Percentiles rank a stretch among this genome's conserved stretches.
Conservation (phyloP, 1,140 invertebrate genomes). For the Subanguina moxae region DNA sequence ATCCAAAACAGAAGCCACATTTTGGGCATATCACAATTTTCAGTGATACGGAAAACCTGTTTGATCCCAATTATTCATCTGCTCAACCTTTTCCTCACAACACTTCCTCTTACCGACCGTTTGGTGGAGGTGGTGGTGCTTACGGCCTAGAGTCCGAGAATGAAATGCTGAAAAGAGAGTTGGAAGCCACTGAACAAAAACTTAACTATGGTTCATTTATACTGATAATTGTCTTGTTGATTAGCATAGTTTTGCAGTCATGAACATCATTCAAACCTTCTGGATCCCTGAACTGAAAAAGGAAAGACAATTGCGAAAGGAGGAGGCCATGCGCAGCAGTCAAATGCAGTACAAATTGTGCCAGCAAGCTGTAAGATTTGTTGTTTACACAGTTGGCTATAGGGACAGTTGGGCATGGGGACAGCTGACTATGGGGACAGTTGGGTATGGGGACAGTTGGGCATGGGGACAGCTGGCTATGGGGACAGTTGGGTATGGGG, state of each 20-base stretch:
- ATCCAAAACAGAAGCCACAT: no score
- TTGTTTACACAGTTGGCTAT: no score
- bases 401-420: no score
- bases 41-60: no score
- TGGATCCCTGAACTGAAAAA: constrained; percentile 99
- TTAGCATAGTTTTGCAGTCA: constrained; percentile 62
- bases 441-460: no score
- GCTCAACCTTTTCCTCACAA: no score
- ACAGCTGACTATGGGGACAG: no score
- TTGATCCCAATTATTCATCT: no score
- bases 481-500: no score
- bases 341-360: constrained; percentile 24
- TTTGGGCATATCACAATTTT: neutral
- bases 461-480: no score
- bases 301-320: constrained; percentile 87
- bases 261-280: constrained; percentile 99
- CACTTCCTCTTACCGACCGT: no score
- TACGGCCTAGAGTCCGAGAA: neutral
- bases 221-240: no score
- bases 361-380: constrained; percentile 24
- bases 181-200: constrained; percentile 94
- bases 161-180: constrained; percentile 78
- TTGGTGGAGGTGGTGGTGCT: neutral
- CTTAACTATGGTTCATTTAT: constrained; percentile 79
- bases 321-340: constrained; percentile 72